Conservation (phyloP, 2,888 invertebrate genomes). For the Melanostoma scalare region DNA sequence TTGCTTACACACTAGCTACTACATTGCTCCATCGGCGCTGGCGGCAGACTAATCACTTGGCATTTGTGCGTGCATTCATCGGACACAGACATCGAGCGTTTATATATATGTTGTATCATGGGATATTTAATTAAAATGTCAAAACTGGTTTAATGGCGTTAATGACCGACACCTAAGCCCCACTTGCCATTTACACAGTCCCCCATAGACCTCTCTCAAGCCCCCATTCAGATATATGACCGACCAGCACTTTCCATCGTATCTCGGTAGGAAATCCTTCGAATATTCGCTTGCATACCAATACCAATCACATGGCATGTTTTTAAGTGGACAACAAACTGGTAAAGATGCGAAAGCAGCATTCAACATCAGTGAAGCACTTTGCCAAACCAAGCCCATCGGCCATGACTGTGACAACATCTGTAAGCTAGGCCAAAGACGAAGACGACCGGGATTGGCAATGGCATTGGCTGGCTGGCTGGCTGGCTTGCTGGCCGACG, state of each 20-base stretch:
- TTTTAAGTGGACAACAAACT: constrained; percentile 35
- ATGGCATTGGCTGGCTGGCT: too few species aligned
- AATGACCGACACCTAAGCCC: constrained; percentile 80
- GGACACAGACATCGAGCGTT: constrained; percentile 26
- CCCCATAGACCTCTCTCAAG: background rate
- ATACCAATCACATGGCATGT: constrained; percentile 51
- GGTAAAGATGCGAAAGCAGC: constrained; percentile 6
- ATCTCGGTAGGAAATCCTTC: constrained; percentile 65
- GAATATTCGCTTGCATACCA: constrained; percentile 67
- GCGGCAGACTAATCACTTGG: constrained; percentile 59
- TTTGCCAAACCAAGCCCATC: constrained; percentile 44
- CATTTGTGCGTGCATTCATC: constrained; percentile 60
- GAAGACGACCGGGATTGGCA: constrained; percentile 36
- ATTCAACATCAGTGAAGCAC: background rate
- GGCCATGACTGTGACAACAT: constrained; percentile 70
- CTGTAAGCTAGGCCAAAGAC: constrained; percentile 65
- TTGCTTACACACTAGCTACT: constrained; percentile 7
- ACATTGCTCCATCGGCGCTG: background rate
- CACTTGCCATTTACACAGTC: constrained; percentile 3
- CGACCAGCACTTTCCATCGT: constrained; percentile 5
- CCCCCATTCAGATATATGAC: background rate
- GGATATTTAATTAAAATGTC: constrained; percentile 82
- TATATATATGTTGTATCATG: constrained; percentile 37
- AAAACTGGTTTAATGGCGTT: constrained; percentile 82
- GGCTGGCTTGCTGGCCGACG: too few species aligned